Percentiles rank a stretch among this genome's conserved stretches.
phyloP scores from a whole-genome alignment of 2,797 vertebrate species.

The Natrix natrix region DNA sequence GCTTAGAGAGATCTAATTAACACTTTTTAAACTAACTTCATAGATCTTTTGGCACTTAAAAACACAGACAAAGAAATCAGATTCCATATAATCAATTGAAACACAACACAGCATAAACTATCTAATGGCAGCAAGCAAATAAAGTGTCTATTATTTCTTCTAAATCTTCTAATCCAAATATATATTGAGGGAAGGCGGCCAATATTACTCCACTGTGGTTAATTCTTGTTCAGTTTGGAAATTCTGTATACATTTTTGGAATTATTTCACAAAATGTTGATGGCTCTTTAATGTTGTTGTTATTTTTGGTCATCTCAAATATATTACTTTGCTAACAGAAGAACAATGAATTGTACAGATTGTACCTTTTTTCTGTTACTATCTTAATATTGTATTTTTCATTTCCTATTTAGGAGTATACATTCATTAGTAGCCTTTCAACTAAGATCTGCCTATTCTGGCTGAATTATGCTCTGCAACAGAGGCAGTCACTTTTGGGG shows the following conservation, averaged over 20 bases:
- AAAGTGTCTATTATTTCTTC: conserved; percentile 33
- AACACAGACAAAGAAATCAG: conserved; percentile 46
- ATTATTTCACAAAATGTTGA: conserved; percentile 7
- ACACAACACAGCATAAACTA: conserved; percentile 42
- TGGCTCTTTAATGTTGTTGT: conserved; percentile 21
- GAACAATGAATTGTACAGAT: neutral
- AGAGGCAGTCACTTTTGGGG: conserved; percentile 25
- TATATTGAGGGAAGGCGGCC: neutral
- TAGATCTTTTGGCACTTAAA: conserved; percentile 52
- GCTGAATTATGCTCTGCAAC: conserved; percentile 16
- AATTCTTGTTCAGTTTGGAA: conserved; percentile 32
- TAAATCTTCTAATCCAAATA: neutral
- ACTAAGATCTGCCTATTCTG: neutral
- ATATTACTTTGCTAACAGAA: conserved; percentile 9
- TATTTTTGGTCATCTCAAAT: neutral
- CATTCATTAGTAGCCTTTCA: neutral
- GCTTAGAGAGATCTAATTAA: conserved; percentile 56
- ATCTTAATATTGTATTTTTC: accelerated
- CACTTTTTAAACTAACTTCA: conserved; percentile 49
- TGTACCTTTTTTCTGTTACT: neutral
- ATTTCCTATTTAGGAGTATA: neutral
- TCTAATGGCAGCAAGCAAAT: conserved; percentile 61
- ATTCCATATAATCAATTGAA: conserved; percentile 51
- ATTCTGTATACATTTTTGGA: conserved; percentile 26
- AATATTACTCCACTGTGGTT: conserved; percentile 26